Base-by-base conservation (phyloP, 2,888 invertebrate species). In the Pollenia griseotomentosa region DNA sequence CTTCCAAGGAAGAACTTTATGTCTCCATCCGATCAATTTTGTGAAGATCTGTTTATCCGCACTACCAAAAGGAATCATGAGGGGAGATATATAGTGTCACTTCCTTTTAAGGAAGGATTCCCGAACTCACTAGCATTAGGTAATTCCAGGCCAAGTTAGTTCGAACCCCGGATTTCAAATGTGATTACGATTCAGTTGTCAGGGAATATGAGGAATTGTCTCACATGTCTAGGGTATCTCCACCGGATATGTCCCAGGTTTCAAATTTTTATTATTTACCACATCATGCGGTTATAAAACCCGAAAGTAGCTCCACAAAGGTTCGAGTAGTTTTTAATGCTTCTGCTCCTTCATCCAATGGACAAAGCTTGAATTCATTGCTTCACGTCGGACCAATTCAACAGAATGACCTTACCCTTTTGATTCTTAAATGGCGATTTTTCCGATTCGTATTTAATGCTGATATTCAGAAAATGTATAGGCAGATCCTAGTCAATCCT, bases 201-300 rank as follows among this genome's bases (percentile, higher is more conserved):
- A n/a, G 79, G 7, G 89, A 90, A 85, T 90, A 90, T 81, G 19
- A 79, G 33, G 33, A 59, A 11, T 59, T 90, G 53, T 85, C 84
- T 2, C 90, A 91, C 78, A 90, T 90, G 90, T 19, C 61, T 33
- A 19, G 51, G 55, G 63, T 86, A 8, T 1, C 6, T 19, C 23
- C 63, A n/a, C 42, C 61, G 19, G 5, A 48, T 5, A 14, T 48
- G 6, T 12, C 51, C 33, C 23, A 78, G 14, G 23, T 9, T 73
- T 74, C 70, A 12, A 42, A 19, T 2, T 51, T 77, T 55, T 88
- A 71, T n/a, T 88, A 86, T 8, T 53, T 83, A 2, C 82, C 88
- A 0, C 86, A 88, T 51, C 88, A 88, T 40, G 84, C 86, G 2
- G 80, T n/a, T n/a, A n/a, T n/a, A n/a, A n/a, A n/a, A n/a, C n/a